These are phyloP conservation scores for Chiloscyllium plagiosum DNA, from an alignment of 2,113 vertebrate species.

Conservation along the genomic window DNA sequence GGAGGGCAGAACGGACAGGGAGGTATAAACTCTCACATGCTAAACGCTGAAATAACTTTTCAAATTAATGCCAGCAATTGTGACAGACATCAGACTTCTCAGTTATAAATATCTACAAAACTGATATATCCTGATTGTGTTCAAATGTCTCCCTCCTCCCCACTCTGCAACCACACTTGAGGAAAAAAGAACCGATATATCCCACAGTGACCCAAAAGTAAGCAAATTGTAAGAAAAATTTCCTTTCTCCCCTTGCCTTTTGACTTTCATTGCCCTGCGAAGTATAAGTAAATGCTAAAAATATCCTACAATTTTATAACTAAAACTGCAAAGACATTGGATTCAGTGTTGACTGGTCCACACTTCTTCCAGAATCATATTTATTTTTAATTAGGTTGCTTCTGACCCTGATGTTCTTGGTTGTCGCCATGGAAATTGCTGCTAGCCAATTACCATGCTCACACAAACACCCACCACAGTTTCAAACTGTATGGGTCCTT, in stretches of 20 bases:
- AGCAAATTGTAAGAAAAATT: neutral
- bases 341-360: neutral
- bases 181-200: neutral
- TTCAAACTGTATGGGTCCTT: neutral
- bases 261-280: neutral
- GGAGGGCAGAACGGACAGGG: neutral
- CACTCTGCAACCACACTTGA: neutral
- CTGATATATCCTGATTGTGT: neutral
- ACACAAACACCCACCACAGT: neutral
- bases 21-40: neutral
- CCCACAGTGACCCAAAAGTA: neutral
- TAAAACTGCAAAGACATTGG: neutral
- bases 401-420: neutral
- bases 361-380: neutral
- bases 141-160: neutral
- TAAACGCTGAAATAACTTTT: neutral
- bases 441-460: neutral
- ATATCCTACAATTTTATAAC: neutral
- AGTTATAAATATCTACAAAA: neutral
- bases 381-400: constrained; percentile 27
- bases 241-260: neutral
- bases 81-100: neutral
- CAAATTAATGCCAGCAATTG: neutral
- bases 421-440: constrained; percentile 17
- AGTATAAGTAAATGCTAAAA: neutral